A percentile compares a stretch with the other conserved stretches of the same genome.
These are phyloP conservation scores for Ophonus ardosiacus DNA, from an alignment of 2,888 invertebrate species.

Conservation along the genomic window DNA sequence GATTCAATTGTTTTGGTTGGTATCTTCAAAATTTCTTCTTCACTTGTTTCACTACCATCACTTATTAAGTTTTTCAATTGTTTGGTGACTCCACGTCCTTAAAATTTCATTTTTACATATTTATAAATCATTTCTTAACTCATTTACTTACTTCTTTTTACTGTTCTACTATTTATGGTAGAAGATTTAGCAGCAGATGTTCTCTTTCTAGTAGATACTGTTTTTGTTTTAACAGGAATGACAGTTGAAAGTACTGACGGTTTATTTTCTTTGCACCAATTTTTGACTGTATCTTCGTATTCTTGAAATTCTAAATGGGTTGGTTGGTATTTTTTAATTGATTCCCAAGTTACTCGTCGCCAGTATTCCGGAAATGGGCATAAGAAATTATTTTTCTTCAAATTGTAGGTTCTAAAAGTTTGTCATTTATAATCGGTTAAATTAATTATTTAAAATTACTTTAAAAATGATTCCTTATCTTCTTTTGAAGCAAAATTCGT, in stretches of 20 bases:
- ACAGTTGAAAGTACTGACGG: neutral
- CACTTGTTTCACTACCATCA: neutral
- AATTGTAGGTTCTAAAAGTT: slow-evolving; percentile 19
- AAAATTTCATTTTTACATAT: neutral
- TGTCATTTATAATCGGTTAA: neutral
- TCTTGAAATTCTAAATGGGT: slow-evolving; percentile 1
- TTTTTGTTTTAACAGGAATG: neutral
- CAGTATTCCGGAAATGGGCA: slow-evolving; percentile 50
- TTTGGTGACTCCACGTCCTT: neutral
- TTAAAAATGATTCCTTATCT: slow-evolving; percentile 43
- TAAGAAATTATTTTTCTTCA: slow-evolving; percentile 35
- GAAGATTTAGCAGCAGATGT: neutral
- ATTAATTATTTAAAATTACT: neutral
- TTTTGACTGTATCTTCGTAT: slow-evolving; percentile 12
- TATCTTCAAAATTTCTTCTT: slow-evolving; percentile 1
- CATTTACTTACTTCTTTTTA: slow-evolving; percentile 22
- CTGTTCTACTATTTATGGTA: neutral
- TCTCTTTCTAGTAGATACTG: neutral
- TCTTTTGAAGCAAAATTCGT: slow-evolving; percentile 62
- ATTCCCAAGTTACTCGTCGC: slow-evolving; percentile 43
- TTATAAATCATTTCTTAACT: neutral
- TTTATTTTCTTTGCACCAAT: slow-evolving; percentile 50
- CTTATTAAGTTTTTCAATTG: neutral
- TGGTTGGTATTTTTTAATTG: slow-evolving; percentile 20
- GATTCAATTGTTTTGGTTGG: neutral